These are phyloP conservation scores for Zonitis immaculata DNA, from an alignment of 2,888 invertebrate genomes.

Conservation along the genomic window DNA sequence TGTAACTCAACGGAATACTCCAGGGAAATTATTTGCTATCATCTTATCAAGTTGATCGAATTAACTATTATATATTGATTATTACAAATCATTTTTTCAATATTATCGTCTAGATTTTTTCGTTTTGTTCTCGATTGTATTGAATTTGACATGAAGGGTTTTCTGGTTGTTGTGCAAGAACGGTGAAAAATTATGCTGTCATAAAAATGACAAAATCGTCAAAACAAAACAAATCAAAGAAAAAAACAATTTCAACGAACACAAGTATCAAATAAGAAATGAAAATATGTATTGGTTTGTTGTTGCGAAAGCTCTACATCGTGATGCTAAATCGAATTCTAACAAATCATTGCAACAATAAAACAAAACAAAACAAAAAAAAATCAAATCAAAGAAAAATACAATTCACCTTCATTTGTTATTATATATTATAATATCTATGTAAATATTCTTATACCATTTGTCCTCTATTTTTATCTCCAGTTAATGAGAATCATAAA, in stretches of 20 bases:
- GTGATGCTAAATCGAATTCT: background rate
- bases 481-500: background rate
- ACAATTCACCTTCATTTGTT: background rate
- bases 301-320: background rate
- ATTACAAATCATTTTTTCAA: background rate
- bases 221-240: background rate
- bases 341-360: background rate
- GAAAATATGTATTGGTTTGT: background rate
- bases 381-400: background rate
- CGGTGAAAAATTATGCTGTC: background rate
- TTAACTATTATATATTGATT: background rate
- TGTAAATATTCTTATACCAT: too few species aligned
- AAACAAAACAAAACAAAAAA: too few species aligned
- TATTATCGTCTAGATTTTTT: too few species aligned
- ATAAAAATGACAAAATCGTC: background rate
- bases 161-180: too few species aligned
- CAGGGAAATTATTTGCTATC: background rate
- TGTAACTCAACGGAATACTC: background rate
- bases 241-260: background rate
- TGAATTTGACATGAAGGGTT: too few species aligned
- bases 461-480: too few species aligned
- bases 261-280: slow-evolving; percentile 1
- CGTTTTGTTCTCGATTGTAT: too few species aligned
- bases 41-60: background rate
- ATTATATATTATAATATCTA: background rate